phyloP scores from a whole-genome alignment of 2,113 vertebrate genomes.

The Chunga burmeisteri region DNA sequence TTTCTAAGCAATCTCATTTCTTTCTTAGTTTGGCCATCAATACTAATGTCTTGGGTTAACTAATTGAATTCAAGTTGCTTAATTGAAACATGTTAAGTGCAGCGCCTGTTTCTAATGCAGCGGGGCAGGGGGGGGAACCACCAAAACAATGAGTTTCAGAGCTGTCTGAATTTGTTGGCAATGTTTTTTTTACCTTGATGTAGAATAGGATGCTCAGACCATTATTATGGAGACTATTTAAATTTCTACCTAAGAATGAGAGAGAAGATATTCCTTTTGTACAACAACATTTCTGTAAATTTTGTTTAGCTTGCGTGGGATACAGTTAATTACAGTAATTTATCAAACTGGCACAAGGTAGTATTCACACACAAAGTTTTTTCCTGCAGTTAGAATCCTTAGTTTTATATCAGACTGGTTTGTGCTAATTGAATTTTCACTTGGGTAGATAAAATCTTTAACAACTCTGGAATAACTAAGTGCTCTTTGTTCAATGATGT shows the following conservation, averaged over 20 bases:
- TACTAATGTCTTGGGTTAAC: constrained; percentile 48
- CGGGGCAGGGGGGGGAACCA: not conserved
- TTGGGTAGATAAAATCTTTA: constrained; percentile 85
- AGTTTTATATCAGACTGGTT: constrained; percentile 71
- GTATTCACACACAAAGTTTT: constrained; percentile 73
- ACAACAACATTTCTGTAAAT: constrained; percentile 73
- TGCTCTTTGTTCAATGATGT: constrained; percentile 76
- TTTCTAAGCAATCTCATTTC: constrained; percentile 20
- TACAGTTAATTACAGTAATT: constrained; percentile 85
- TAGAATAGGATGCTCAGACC: constrained; percentile 8
- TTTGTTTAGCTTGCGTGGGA: constrained; percentile 78
- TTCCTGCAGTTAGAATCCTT: constrained; percentile 74
- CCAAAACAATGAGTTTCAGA: not conserved
- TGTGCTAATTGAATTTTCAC: constrained; percentile 83
- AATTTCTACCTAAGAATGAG: constrained; percentile 45
- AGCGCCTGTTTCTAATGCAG: not conserved
- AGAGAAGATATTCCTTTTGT: constrained; percentile 61
- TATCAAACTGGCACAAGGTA: constrained; percentile 82
- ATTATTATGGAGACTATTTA: constrained; percentile 18
- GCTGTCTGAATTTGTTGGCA: not conserved
- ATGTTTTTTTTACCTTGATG: not conserved
- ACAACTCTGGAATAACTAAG: constrained; percentile 77
- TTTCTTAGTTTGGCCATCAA: not conserved
- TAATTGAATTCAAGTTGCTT: constrained; percentile 69
- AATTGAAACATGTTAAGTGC: constrained; percentile 63